Base-by-base conservation (phyloP, 2,113 vertebrate species). In the Epinephelus cyanopodus region DNA sequence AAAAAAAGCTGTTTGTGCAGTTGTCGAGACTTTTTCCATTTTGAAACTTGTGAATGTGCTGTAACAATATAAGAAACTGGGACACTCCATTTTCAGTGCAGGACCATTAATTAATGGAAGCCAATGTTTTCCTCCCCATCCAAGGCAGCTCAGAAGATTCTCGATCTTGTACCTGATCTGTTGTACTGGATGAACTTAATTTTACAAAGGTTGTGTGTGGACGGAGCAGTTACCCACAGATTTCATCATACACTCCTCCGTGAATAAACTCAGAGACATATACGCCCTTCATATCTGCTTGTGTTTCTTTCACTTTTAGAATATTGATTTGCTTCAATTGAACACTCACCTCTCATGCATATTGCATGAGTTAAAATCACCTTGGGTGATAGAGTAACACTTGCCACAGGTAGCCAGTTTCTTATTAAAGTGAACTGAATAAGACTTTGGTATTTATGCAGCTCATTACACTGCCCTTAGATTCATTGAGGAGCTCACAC, bases 221-320 rank as follows among this genome's bases (percentile, higher is more conserved):
- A 84, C 71, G 85, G 81, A 82, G 88, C 87, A 47, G 83, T 94
- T 90, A 84, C 88, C 77, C 82, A 83, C 87, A 87, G 81, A 71
- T 94, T 93, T 92, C 91, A 93, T 94, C 92, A 94, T 82, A 72
- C 89, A 83, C 88, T 90, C 86, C 92, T 89, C 81, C 83, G 45
- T 93, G 89, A 94, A 94, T 94, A 92, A 94, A 93, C 93, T 93
- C 87, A 90, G 91, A 93, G 92, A 93, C 90, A 64, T 89, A 89
- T 90, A 87, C 50, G 74, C 88, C 86, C 89, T 91, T 87, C 87
- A 84, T 63, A 82, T 91, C 85, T 82, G 69, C 77, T 45, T 90
- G 84, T 92, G 82, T 90, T 92, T 90, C 78, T 89, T 92, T 90
- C 77, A 76, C 71, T 87, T 83, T 81, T 57, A 67, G 64, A 83